Percentiles rank a stretch among this genome's conserved stretches.
These are phyloP conservation scores for Punctoribates punctum DNA, from an alignment of 2,888 invertebrate species.

Conservation along the genomic window DNA sequence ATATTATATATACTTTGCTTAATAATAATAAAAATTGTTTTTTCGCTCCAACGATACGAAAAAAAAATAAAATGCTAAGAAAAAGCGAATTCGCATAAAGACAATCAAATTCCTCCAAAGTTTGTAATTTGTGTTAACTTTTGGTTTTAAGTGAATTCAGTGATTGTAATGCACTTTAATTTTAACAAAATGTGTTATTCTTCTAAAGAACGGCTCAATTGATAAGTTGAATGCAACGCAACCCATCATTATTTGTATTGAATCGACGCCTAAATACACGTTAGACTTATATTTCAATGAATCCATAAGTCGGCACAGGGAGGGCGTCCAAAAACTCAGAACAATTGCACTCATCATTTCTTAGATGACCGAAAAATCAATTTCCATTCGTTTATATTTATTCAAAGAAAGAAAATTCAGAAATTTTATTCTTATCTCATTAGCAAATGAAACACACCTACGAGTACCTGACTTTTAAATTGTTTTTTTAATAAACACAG, in stretches of 20 bases:
- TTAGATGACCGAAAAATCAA: neutral
- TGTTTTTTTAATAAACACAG: neutral
- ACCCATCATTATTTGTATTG: conserved; percentile 23
- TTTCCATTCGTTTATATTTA: neutral
- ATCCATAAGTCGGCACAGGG: neutral
- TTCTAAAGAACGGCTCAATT: neutral
- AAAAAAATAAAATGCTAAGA: neutral
- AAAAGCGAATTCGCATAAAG: neutral
- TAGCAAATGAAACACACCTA: conserved; percentile 13
- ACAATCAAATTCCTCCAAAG: neutral
- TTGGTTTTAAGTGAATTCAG: neutral
- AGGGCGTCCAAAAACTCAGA: neutral
- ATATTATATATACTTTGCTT: neutral
- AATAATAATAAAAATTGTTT: neutral
- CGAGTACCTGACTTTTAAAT: neutral
- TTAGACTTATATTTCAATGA: neutral
- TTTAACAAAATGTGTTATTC: neutral
- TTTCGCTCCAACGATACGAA: neutral
- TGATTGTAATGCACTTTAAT: conserved; percentile 3
- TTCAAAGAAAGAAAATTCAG: neutral
- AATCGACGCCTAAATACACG: conserved; percentile 15
- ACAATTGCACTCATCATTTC: neutral
- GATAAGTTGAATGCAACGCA: neutral
- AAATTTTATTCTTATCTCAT: conserved; percentile 4
- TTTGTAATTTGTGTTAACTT: neutral